phyloP scores from a whole-genome alignment of 2,888 invertebrate genomes.

The Rutpela maculata region DNA sequence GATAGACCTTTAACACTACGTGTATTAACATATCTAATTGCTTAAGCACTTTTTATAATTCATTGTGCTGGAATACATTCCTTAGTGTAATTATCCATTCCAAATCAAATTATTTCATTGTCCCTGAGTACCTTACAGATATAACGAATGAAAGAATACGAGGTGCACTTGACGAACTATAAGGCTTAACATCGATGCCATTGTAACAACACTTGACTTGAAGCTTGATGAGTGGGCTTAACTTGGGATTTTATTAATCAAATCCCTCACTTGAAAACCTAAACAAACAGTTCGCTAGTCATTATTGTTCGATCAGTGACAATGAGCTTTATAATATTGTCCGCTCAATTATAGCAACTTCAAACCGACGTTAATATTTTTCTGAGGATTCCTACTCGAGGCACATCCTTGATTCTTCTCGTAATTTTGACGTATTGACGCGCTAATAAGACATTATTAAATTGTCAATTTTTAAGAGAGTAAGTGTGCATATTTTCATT shows the following conservation, averaged over 20 bases:
- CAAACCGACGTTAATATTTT: constrained; percentile 12
- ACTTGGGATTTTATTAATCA: constrained; percentile 53
- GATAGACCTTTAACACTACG: background rate
- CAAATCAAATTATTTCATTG: constrained; percentile 29
- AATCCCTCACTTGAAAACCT: constrained; percentile 53
- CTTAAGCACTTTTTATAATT: background rate
- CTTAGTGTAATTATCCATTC: constrained; percentile 29
- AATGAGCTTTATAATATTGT: constrained; percentile 20
- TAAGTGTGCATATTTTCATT: too few relatives aligned
- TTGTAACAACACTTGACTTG: constrained; percentile 43
- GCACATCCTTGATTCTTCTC: background rate
- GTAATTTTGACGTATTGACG: background rate
- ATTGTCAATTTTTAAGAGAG: background rate
- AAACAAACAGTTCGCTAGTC: constrained; percentile 61
- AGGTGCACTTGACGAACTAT: constrained; percentile 39
- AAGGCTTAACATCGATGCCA: constrained; percentile 44
- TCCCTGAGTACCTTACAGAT: constrained; percentile 8
- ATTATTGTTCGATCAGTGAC: constrained; percentile 56
- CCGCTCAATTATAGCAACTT: constrained; percentile 33
- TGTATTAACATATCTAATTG: constrained; percentile 8
- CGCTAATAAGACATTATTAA: background rate
- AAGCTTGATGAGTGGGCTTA: constrained; percentile 38
- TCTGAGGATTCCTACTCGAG: background rate
- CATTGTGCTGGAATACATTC: constrained; percentile 10
- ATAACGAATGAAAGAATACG: constrained; percentile 20